Conservation (phyloP, 2,797 vertebrate genomes). For the Sparus aurata region DNA sequence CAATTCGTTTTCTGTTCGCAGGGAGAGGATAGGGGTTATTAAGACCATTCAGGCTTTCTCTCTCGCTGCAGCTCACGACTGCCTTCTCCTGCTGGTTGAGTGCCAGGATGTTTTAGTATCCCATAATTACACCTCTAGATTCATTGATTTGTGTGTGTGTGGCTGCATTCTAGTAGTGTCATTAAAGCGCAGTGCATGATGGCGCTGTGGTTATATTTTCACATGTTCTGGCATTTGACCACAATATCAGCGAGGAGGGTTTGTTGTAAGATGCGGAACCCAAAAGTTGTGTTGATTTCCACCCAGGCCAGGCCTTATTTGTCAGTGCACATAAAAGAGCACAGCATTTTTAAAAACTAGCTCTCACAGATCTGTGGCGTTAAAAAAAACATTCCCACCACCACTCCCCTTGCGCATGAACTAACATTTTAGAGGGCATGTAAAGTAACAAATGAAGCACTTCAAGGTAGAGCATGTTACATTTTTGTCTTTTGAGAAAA, state of each 20-base stretch:
- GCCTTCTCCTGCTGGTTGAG: slow-evolving; percentile 58
- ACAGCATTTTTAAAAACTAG: not conserved
- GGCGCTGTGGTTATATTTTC: slow-evolving; percentile 48
- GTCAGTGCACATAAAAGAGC: slow-evolving; percentile 4
- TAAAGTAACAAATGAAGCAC: slow-evolving; percentile 9
- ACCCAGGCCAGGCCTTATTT: slow-evolving; percentile 14
- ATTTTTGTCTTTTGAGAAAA: slow-evolving; percentile 8
- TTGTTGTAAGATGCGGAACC: slow-evolving; percentile 33
- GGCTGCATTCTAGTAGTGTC: slow-evolving; percentile 67
- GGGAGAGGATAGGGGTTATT: slow-evolving; percentile 65
- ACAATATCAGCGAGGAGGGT: slow-evolving; percentile 22
- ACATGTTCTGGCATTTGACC: slow-evolving; percentile 51
- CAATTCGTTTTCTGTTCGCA: slow-evolving; percentile 73
- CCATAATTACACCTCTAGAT: slow-evolving; percentile 72
- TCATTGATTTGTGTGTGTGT: slow-evolving; percentile 74
- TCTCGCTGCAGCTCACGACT: slow-evolving; percentile 54
- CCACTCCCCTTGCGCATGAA: slow-evolving; percentile 20
- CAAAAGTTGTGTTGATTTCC: slow-evolving; percentile 33
- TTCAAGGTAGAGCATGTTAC: not conserved
- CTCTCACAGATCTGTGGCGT: not conserved
- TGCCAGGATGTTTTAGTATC: slow-evolving; percentile 74
- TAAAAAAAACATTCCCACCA: slow-evolving; percentile 8
- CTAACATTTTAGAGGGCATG: slow-evolving; percentile 26
- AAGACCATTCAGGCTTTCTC: slow-evolving; percentile 67
- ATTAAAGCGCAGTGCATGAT: slow-evolving; percentile 59